Base-by-base conservation (phyloP, 1,140 invertebrate species). In the Onthophagus taurus region DNA sequence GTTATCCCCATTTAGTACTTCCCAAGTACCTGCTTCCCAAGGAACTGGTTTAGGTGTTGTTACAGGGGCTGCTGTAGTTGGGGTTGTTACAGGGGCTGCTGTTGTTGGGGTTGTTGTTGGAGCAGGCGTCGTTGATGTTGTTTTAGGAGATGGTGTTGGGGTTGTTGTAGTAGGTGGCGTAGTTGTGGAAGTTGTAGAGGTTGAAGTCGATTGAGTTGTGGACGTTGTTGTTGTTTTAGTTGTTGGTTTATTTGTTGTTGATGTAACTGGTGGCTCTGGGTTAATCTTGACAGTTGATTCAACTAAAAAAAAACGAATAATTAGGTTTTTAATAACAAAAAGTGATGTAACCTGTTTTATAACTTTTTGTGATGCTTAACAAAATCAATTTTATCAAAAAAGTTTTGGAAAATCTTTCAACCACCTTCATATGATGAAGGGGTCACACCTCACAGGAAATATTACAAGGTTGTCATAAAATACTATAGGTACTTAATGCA, bases 1-100 rank as follows among this genome's bases (percentile, higher is more conserved):
- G 44, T 69, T 71, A 5, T 53, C 61, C 2, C 49, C 33, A 47
- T 56, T 67, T 45, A 55, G 62, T 3, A 67, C 48, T 1, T 47
- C 34, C 78, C 78, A 82, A 45, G 59, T 70, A 17, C 71, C 35
- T n/a, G 52, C 46, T 30, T 52, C 33, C 17, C 51, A 44, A 21
- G 62, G 54, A 13, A 50, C 49, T 8, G 61, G 51, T 3, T 47
- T 37, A n/a, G 62, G 57, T 2, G 60, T 45, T 9, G 70, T 58
- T 1, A 64, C 51, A 0, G 63, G 61, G 7, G 64, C 49, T 0
- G 34, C 7, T 4, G 42, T 11, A 19, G 9, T 50, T 45, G 9
- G 47, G 18, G 43, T 26, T 4, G 43, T 44, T 17, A n/a, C 13
- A 20, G 43, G 11, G 23, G 29, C 24, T 23, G 33, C 24, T 26